Evolutionary conservation across 2,113 vertebrate species (phyloP).

Genomic region (Seriola dumerili): DNA sequence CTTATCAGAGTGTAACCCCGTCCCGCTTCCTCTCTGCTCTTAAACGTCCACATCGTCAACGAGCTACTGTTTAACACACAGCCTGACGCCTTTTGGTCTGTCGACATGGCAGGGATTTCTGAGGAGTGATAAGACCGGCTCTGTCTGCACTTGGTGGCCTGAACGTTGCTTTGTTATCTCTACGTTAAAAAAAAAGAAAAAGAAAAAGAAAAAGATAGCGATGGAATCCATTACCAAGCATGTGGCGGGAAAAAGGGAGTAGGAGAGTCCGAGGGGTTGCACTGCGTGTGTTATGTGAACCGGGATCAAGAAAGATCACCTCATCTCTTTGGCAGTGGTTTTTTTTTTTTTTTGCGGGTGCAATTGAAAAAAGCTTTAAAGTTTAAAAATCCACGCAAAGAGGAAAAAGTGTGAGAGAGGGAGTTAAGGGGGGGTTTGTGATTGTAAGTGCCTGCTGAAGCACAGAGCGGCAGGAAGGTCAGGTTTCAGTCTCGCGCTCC

Average conservation of each 20-base stretch:
- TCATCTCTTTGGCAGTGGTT: constrained; percentile 15
- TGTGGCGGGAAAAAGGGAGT: constrained; percentile 17
- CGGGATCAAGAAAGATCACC: background rate
- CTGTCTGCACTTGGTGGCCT: constrained; percentile 57
- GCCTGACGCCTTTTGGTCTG: constrained; percentile 52
- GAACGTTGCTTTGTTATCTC: constrained; percentile 61
- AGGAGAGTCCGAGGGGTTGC: background rate
- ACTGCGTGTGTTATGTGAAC: background rate
- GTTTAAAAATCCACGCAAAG: constrained; percentile 18
- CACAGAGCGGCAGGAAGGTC: constrained; percentile 39
- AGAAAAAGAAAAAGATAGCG: constrained; percentile 48
- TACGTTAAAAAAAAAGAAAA: background rate
- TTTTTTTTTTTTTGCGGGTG: background rate
- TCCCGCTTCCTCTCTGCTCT: constrained; percentile 20
- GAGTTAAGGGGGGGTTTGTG: background rate
- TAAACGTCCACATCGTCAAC: constrained; percentile 30
- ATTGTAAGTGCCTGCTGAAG: constrained; percentile 45
- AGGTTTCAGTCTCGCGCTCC: constrained; percentile 51
- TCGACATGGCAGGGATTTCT: constrained; percentile 40
- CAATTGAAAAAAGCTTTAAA: constrained; percentile 6
- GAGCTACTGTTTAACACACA: constrained; percentile 43
- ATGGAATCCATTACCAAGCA: constrained; percentile 54
- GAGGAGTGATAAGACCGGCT: constrained; percentile 65
- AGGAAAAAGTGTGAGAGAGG: constrained; percentile 15
- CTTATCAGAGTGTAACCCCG: constrained; percentile 53